A percentile compares a stretch with the other conserved stretches of the same genome.
These are phyloP conservation scores for Spatula clypeata DNA, from an alignment of 2,797 vertebrate genomes.

Conservation along the genomic window DNA sequence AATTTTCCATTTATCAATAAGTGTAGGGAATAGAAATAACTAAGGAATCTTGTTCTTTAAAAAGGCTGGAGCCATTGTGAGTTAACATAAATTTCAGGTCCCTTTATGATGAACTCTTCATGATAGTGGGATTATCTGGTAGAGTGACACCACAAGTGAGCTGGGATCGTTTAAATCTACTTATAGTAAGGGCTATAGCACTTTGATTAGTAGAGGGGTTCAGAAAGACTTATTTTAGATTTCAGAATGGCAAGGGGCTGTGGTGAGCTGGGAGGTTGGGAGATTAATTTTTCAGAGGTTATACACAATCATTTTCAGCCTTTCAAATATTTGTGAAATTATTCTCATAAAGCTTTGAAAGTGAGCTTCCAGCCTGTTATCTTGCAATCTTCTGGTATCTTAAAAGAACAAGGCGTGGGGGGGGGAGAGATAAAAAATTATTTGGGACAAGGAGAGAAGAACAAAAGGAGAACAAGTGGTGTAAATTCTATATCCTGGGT, in stretches of 20 bases:
- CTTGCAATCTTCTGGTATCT: neutral
- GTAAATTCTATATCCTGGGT: neutral
- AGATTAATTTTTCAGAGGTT: slow-evolving; percentile 35
- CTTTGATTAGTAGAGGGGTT: slow-evolving; percentile 49
- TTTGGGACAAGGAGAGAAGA: neutral
- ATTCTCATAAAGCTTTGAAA: neutral
- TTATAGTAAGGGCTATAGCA: slow-evolving; percentile 8
- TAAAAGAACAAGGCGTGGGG: neutral
- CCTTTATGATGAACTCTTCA: slow-evolving; percentile 25
- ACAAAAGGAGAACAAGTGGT: neutral
- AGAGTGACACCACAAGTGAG: slow-evolving; percentile 21
- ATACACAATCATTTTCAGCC: neutral
- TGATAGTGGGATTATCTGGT: slow-evolving; percentile 29
- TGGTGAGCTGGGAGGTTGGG: neutral
- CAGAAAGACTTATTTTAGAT: slow-evolving; percentile 33
- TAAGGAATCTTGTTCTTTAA: neutral
- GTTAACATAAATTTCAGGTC: slow-evolving; percentile 24
- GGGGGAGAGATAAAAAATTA: neutral
- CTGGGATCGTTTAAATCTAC: slow-evolving; percentile 40
- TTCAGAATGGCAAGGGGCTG: neutral
- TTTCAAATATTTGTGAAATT: neutral
- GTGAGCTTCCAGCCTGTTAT: neutral
- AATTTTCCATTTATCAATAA: neutral
- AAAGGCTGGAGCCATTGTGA: neutral
- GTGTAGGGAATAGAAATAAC: neutral